These are phyloP conservation scores for Indri indri DNA, from an alignment of 2,113 vertebrate genomes.

Conservation along the genomic window DNA sequence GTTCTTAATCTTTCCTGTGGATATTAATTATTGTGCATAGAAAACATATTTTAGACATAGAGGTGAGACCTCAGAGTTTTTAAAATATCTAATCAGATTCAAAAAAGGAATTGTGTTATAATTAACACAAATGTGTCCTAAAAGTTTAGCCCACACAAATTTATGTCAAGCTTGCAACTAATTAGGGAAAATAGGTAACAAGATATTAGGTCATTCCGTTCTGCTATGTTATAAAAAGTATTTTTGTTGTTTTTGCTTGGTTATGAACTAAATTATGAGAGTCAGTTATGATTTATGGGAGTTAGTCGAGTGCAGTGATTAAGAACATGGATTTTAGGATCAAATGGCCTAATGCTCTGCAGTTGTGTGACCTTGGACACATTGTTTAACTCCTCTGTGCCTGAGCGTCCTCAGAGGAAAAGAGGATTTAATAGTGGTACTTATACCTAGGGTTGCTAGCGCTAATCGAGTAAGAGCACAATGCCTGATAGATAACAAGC, in stretches of 20 bases:
- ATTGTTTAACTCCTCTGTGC: background rate
- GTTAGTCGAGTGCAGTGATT: background rate
- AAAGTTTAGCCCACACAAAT: background rate
- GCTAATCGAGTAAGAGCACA: background rate
- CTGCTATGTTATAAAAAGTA: background rate
- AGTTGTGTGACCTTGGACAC: background rate
- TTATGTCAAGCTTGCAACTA: background rate
- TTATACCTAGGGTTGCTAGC: background rate
- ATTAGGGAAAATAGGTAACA: background rate
- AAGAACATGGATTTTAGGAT: background rate
- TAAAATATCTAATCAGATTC: background rate
- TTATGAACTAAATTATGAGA: background rate
- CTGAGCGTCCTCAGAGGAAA: background rate
- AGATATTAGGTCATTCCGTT: background rate
- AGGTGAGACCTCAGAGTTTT: background rate
- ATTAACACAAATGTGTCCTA: background rate
- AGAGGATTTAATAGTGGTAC: background rate
- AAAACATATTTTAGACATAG: background rate
- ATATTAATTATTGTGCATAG: background rate
- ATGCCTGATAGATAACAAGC: background rate
- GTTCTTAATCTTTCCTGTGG: background rate
- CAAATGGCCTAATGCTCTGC: background rate
- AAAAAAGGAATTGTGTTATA: background rate
- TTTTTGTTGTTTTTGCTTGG: background rate
- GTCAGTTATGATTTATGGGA: background rate